Base-by-base conservation (phyloP, 2,888 invertebrate species). In the Diplolepis rosae region DNA sequence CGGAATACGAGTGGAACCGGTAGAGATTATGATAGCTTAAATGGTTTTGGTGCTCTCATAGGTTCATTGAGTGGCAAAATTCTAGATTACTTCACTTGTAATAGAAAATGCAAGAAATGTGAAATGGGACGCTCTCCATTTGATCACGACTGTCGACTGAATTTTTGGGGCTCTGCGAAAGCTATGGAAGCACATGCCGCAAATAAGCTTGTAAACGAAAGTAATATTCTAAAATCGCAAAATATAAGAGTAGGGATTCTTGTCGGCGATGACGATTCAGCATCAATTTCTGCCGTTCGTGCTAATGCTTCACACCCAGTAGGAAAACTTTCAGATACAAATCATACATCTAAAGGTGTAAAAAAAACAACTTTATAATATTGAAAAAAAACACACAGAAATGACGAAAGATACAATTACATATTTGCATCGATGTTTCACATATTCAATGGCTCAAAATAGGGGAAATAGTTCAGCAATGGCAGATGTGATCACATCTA, bases 91-190 rank as follows among this genome's bases (percentile, higher is more conserved):
- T 66, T 68, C 22, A 79, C 81, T 0, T 50, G 74, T 22, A 82
- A 79, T 61, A 67, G 79, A 45, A 77, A 80, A 68, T 84, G 80
- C 39, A 70, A 65, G 39, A 72, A 65, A 68, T 83, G 80, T 71
- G 78, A 81, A 56, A 11, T 28, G 1, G 77, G 76, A 76, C 28
- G 50, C 0, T 11, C 54, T 4, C 32, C 42, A 24, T 9, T 54
- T 4, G 74, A 80, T 42, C 79, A 82, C 70, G 77, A 77, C 35
- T 83, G 82, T 35, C 66, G 80, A 27, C 9, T 68, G 7, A 83
- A 82, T 72, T 83, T 79, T 54, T 27, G 28, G 7, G 81, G 79
- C 5, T 76, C 76, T 67, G 80, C 80, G 0, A 85, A 83, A 74
- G 80, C 79, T 1, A 83, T 83, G 82, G 80, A 84, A 65, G 71